Percentiles rank a stretch among this genome's conserved stretches.
phyloP scores from a whole-genome alignment of 2,888 invertebrate species.

The Clistopyga incitator region DNA sequence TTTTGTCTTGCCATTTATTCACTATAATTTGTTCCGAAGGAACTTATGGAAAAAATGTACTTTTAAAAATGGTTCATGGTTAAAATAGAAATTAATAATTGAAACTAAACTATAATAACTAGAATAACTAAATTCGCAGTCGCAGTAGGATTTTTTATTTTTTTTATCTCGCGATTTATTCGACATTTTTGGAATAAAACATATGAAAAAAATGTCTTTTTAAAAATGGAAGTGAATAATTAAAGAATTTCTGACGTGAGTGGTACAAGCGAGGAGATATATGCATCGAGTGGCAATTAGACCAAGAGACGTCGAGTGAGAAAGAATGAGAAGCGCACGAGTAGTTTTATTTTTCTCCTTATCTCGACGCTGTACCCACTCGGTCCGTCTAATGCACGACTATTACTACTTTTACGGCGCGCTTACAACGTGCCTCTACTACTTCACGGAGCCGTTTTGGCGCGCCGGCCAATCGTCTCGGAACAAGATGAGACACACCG shows the following conservation, averaged over 20 bases:
- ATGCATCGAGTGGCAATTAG: constrained; percentile 40
- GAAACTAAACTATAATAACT: too few species aligned
- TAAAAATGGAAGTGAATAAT: too few species aligned
- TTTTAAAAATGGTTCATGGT: too few species aligned
- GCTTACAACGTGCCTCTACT: constrained; percentile 21
- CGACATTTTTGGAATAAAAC: too few species aligned
- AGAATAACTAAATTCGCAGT: too few species aligned
- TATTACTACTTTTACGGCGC: constrained; percentile 45
- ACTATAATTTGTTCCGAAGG: not conserved
- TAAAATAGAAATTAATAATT: too few species aligned
- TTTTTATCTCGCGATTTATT: too few species aligned
- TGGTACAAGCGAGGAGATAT: not conserved
- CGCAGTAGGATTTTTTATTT: too few species aligned
- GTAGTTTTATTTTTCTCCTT: constrained; percentile 24
- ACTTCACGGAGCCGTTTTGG: not conserved
- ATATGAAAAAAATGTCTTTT: too few species aligned
- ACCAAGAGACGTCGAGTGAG: constrained; percentile 23
- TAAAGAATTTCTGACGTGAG: too few species aligned
- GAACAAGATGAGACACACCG: constrained; percentile 1
- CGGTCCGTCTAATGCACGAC: constrained; percentile 56
- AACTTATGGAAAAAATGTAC: not conserved
- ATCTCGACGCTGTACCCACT: constrained; percentile 30
- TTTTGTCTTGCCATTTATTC: constrained; percentile 29
- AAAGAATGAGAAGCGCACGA: constrained; percentile 33
- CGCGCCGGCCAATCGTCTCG: constrained; percentile 2